Evolutionary conservation across 1,140 invertebrate species (phyloP).

Genomic region (Streblospio benedicti): DNA sequence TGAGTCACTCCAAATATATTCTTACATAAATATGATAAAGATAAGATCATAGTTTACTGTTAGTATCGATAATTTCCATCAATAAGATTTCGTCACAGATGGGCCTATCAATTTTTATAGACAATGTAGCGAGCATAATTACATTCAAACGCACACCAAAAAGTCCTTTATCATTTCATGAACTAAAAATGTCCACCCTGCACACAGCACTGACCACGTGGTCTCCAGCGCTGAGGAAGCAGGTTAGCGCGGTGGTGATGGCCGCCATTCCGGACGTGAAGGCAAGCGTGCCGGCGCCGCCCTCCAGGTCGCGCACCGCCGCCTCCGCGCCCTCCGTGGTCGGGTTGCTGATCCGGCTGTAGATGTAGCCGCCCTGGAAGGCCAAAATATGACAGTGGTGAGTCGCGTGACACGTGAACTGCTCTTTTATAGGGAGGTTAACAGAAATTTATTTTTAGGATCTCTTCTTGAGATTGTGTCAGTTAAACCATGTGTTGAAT

Average conservation of each 20-base stretch:
- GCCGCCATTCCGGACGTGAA: slow-evolving; percentile 88
- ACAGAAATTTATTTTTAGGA: neutral
- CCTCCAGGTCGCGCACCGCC: slow-evolving; percentile 78
- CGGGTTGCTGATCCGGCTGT: slow-evolving; percentile 85
- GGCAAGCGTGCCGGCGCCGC: slow-evolving; percentile 64
- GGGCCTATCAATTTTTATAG: no score
- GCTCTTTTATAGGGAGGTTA: neutral
- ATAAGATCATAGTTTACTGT: no score
- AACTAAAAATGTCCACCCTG: no score
- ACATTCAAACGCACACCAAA: no score
- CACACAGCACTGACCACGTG: slow-evolving; percentile 83
- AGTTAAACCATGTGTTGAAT: neutral
- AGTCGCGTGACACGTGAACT: neutral
- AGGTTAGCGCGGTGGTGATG: slow-evolving; percentile 61
- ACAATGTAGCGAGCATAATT: slow-evolving; percentile 10
- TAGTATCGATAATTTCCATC: no score
- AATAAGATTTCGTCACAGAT: slow-evolving; percentile 20
- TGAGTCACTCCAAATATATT: no score
- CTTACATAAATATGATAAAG: no score
- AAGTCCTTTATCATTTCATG: no score
- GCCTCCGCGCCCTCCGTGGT: slow-evolving; percentile 76
- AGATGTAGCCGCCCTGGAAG: slow-evolving; percentile 48
- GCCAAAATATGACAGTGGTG: neutral
- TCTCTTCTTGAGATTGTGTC: neutral
- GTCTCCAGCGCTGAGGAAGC: slow-evolving; percentile 73